Conservation (phyloP, 2,113 vertebrate species). For the human region GRCh38 chr5:54389001-54389500, state of each 20-base stretch:
- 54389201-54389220: background rate
- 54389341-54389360: no score
- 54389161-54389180: background rate
- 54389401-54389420: no score
- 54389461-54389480: no score
- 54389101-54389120: conserved; percentile 1
- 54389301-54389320: background rate
- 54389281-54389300: background rate
- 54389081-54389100: background rate
- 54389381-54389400: no score
- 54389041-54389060: background rate
- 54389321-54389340: background rate
- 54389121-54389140: conserved; percentile 34
- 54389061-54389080: background rate
- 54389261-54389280: background rate
- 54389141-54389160: background rate
- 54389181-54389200: background rate
- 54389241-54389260: background rate
- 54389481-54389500: no score
- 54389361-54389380: no score
- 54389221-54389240: conserved; percentile 9
- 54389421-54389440: no score
- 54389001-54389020: background rate
- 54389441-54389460: no score
- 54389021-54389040: background rate